Percentiles rank a stretch among this genome's conserved stretches.
Evolutionary conservation across 2,113 vertebrate species (phyloP).

Genomic region (Percina caprodes): DNA sequence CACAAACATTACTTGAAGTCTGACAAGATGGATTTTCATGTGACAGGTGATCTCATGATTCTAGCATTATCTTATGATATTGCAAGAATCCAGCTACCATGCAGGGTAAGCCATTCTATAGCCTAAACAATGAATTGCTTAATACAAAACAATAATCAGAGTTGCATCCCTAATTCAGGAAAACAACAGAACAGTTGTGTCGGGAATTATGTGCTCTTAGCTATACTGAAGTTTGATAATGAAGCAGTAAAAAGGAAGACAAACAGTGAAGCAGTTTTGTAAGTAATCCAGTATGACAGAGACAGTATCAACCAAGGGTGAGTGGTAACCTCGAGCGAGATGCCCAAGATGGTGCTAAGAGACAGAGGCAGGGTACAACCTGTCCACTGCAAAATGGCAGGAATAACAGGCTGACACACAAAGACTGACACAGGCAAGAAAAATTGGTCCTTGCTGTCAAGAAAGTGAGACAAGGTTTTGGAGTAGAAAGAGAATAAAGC

Average conservation of each 20-base stretch:
- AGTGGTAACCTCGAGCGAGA: constrained; percentile 26
- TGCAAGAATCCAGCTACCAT: too few species aligned
- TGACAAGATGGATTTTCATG: too few species aligned
- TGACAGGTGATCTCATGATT: too few species aligned
- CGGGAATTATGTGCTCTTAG: neutral
- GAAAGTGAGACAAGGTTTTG: constrained; percentile 18
- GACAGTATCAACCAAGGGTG: neutral
- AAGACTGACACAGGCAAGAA: constrained; percentile 18
- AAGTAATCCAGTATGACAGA: constrained; percentile 21
- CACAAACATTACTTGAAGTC: too few species aligned
- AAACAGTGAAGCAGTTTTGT: neutral
- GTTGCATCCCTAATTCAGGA: neutral
- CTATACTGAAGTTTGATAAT: neutral
- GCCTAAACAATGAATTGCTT: neutral
- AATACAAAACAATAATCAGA: neutral
- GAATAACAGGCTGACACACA: constrained; percentile 48
- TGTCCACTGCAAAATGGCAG: constrained; percentile 34
- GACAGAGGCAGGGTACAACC: constrained; percentile 22
- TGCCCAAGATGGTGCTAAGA: constrained; percentile 22
- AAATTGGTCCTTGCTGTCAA: constrained; percentile 23
- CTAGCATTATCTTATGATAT: too few species aligned
- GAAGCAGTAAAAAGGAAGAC: constrained; percentile 10
- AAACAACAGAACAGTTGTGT: neutral
- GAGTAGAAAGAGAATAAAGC: constrained; percentile 41
- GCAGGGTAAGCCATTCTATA: neutral